phyloP scores from a whole-genome alignment of 2,113 vertebrate genomes.

The Okapia johnstoni region DNA sequence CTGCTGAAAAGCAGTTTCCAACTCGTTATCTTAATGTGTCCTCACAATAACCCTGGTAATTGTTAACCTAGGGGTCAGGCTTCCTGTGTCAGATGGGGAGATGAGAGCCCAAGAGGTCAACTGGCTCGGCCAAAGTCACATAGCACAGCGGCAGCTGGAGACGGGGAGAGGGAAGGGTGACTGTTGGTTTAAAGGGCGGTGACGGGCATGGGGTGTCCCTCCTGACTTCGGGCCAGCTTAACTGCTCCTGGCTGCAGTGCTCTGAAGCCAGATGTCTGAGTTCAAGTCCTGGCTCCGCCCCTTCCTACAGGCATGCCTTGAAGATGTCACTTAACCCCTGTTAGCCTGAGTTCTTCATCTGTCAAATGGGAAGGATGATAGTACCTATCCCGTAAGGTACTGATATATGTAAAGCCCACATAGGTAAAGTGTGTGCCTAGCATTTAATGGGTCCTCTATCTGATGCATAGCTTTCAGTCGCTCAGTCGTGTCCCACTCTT shows the following conservation, averaged over 20 bases:
- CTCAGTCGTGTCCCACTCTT: no score
- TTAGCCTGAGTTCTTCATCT: not conserved
- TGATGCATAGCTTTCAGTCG: not conserved
- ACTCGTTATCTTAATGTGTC: conserved; percentile 9
- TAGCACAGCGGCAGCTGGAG: not conserved
- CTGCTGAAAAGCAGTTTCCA: conserved; percentile 29
- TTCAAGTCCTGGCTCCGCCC: not conserved
- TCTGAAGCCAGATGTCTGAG: not conserved
- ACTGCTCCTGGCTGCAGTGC: not conserved
- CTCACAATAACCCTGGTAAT: conserved; percentile 38
- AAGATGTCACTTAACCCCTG: not conserved
- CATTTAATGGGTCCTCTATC: rapidly evolving
- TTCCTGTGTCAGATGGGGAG: not conserved
- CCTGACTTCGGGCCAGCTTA: not conserved
- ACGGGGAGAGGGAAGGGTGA: not conserved
- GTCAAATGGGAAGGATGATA: not conserved
- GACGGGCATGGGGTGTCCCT: not conserved
- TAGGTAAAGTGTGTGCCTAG: no score
- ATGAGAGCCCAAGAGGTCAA: not conserved
- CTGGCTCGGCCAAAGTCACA: not conserved
- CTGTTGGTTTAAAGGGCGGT: not conserved
- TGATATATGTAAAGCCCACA: no score
- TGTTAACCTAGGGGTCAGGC: not conserved
- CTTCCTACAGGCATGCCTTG: not conserved
- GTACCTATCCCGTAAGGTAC: not conserved